Evolutionary conservation across 2,888 invertebrate species (phyloP).

Genomic region (Pheosia gnoma): DNA sequence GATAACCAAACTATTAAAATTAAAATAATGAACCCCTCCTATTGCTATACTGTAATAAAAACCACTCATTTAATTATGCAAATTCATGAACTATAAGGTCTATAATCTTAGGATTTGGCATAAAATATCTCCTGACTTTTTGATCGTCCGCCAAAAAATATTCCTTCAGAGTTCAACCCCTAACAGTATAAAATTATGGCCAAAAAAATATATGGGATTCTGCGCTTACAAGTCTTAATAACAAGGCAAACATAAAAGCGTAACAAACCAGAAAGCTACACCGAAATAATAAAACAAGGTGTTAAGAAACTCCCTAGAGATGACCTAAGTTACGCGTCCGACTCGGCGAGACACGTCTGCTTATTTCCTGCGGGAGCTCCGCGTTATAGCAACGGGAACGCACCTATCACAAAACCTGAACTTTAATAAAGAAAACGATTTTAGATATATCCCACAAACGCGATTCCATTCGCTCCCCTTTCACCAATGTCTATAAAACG

Average conservation of each 20-base stretch:
- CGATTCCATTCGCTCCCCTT: slow-evolving; percentile 57
- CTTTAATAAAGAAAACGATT: slow-evolving; percentile 63
- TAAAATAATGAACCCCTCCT: too few species aligned
- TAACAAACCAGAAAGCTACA: slow-evolving; percentile 18
- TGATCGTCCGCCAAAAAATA: too few species aligned
- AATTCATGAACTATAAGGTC: too few species aligned
- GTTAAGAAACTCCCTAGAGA: slow-evolving; percentile 40
- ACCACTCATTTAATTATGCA: too few species aligned
- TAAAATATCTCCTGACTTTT: too few species aligned
- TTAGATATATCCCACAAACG: slow-evolving; percentile 54
- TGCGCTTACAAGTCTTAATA: neutral
- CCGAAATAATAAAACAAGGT: slow-evolving; percentile 58
- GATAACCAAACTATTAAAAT: too few species aligned
- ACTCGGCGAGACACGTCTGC: slow-evolving; percentile 49
- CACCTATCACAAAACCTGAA: slow-evolving; percentile 61
- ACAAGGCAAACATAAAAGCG: slow-evolving; percentile 18
- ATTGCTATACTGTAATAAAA: too few species aligned
- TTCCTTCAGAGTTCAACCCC: too few species aligned
- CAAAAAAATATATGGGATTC: neutral
- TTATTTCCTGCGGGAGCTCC: slow-evolving; percentile 72
- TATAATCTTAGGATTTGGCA: too few species aligned
- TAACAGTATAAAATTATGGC: too few species aligned
- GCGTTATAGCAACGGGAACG: slow-evolving; percentile 59
- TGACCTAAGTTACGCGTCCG: slow-evolving; percentile 34
- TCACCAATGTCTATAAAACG: slow-evolving; percentile 66